Base-by-base conservation (phyloP, 1,140 invertebrate species). In the Marisa cornuarietis region DNA sequence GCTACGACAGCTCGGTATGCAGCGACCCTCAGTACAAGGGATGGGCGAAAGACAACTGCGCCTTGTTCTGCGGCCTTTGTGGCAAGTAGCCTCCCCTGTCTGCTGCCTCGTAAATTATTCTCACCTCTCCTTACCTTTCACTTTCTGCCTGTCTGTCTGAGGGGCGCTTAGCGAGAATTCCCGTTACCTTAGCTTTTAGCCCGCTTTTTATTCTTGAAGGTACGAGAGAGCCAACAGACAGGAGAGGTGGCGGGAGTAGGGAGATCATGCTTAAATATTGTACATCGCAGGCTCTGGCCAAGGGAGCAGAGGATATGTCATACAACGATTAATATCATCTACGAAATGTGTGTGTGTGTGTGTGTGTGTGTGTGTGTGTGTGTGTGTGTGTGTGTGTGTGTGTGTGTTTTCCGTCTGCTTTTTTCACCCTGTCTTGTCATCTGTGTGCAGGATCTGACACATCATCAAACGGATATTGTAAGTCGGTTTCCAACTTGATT, bases 11-110 rank as follows among this genome's bases (percentile, higher is more conserved):
- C 22, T 74, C 76, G 68, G 78, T 81, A 5, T 88, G 85, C 68
- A 66, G 10, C 1, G 78, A 82, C 22, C 26, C 42, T 0, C 7
- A 73, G 49, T 84, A 80, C 62, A 54, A 75, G 61, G 3, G 74
- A 11, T 86, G 85, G 85, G 84, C 85, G 49, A 75, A 66, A 18
- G 76, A 85, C 52, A 85, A 86, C 79, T 86, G 85, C 79, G 71
- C 81, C 42, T 68, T 77, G 51, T 82, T 76, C 63, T 86, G 85
- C 76, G 76, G 72, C 31, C 68, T 85, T 20, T 86, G 85, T 81
- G 80, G 83, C 82, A 76, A 72, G 83, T 73, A 2, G 69, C 49
- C 22, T 54, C 10, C 24, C 54, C 13, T 18, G 16, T 10, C 24
- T 11, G 14, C 22, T 22, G 20, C 22, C 24, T 20, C 18, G n/a